Evolutionary conservation across 1,140 invertebrate genomes (phyloP), one percentile per base, ranked within the genome.

Genomic region (Heliconius hewitsoni): DNA sequence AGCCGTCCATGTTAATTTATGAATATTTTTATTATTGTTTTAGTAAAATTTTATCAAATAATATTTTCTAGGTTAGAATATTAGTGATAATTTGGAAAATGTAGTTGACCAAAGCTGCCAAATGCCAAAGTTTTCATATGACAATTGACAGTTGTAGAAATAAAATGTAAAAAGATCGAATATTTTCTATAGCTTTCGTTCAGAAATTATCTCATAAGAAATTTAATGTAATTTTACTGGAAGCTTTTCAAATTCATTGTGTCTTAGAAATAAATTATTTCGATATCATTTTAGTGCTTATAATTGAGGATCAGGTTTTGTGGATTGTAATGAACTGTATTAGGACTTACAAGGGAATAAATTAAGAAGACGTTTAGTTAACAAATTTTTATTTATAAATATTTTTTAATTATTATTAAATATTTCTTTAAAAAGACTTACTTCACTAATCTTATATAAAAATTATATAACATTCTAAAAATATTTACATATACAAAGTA

Each of bases 1-100:
- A 90, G 2, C 90, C 90, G 39, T 84, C 87, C 90, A 91, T 90
- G 60, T 76, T 39, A 39, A 72, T 39, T 52, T 27, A 66, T 5
- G 60, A 23, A 30, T 66, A 30, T 66, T 66, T 27, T n/a, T 66
- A 5, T 3, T 30, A 30, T 8, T 27, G 27, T 66, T 66, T 16
- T 5, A 66, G 3, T 30, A 23, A 66, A 66, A 66, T 30, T 16
- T 27, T 66, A 30, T 16, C 8, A 1, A 27, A 66, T 30, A 66
- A 66, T 66, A 66, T 66, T 66, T 66, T 66, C 3, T 66, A 66
- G 60, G 60, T 66, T 66, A 66, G 60, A 30, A 66, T 30, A 66
- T 60, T 13, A 66, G 60, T 23, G 60, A 66, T 23, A 66, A 66
- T 13, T 66, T 30, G 60, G 1, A 27, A 66, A 66, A 16, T 27